phyloP scores from a whole-genome alignment of 2,797 vertebrate species.

The Selene dorsalis region DNA sequence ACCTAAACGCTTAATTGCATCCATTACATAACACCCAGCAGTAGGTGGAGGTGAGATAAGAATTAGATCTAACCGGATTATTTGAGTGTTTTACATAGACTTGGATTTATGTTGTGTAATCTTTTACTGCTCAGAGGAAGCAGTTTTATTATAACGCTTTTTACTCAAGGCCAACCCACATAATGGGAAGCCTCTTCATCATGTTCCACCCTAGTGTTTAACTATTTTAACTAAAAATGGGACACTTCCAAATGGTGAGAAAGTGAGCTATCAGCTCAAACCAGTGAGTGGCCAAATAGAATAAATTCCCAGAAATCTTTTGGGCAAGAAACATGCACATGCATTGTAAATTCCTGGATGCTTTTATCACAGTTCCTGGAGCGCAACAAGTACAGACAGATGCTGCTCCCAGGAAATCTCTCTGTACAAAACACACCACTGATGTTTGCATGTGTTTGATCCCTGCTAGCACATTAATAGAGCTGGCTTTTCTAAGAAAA shows the following conservation, averaged over 20 bases:
- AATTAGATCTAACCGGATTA: conserved; percentile 49
- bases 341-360: conserved; percentile 1
- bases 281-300: not conserved
- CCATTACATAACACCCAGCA: conserved; percentile 38
- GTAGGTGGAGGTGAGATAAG: conserved; percentile 44
- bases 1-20: conserved; percentile 37
- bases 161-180: conserved; percentile 20
- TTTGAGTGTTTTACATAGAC: conserved; percentile 35
- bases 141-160: conserved; percentile 7
- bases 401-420: conserved; percentile 49
- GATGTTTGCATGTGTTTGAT: not conserved
- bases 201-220: not conserved
- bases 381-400: conserved; percentile 35
- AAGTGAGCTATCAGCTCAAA: not conserved
- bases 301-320: conserved; percentile 12
- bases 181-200: conserved; percentile 6
- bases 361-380: conserved; percentile 2
- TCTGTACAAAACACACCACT: conserved; percentile 11
- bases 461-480: conserved; percentile 30
- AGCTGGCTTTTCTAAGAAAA: conserved; percentile 30
- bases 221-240: conserved; percentile 16
- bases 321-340: not conserved
- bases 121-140: conserved; percentile 37
- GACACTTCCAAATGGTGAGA: not conserved
- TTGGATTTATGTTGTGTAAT: conserved; percentile 51